These are phyloP conservation scores for Calephelis nemesis DNA, from an alignment of 1,140 invertebrate species.

Conservation along the genomic window DNA sequence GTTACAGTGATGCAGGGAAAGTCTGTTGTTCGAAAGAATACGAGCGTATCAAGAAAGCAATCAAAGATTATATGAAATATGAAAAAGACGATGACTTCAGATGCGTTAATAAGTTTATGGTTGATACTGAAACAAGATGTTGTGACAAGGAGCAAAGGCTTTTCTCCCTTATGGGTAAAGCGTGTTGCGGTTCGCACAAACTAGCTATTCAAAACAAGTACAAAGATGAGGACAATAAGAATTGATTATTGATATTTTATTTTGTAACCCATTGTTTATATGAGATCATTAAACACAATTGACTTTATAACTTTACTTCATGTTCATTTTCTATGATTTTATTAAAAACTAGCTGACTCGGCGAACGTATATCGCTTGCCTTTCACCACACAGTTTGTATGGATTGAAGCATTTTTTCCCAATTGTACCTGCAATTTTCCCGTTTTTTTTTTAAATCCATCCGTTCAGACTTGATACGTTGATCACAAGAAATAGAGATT, in stretches of 20 bases:
- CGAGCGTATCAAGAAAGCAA: slow-evolving; percentile 67
- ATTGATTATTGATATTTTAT: slow-evolving; percentile 61
- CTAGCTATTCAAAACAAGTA: slow-evolving; percentile 61
- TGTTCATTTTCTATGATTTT: slow-evolving; percentile 6
- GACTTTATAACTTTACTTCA: slow-evolving; percentile 30
- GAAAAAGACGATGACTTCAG: slow-evolving; percentile 61
- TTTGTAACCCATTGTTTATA: slow-evolving; percentile 61
- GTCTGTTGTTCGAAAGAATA: slow-evolving; percentile 71
- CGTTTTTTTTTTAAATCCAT: no score
- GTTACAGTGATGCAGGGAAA: slow-evolving; percentile 66
- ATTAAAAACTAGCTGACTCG: no score
- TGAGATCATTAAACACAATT: slow-evolving; percentile 45
- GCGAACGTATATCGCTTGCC: no score
- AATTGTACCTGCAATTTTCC: no score
- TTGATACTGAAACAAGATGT: slow-evolving; percentile 64
- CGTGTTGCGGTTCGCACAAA: slow-evolving; percentile 64
- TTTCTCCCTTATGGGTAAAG: slow-evolving; percentile 51
- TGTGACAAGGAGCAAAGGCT: slow-evolving; percentile 64
- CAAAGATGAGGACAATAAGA: slow-evolving; percentile 44
- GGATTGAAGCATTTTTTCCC: no score
- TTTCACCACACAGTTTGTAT: no score
- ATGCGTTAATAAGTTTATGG: slow-evolving; percentile 65
- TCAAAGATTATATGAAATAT: slow-evolving; percentile 62
- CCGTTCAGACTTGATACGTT: no score
- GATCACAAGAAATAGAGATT: no score